Percentiles rank a stretch among this genome's conserved stretches.
Evolutionary conservation across 2,797 vertebrate genomes (phyloP).

Genomic region (Rhinatrema bivittatum): DNA sequence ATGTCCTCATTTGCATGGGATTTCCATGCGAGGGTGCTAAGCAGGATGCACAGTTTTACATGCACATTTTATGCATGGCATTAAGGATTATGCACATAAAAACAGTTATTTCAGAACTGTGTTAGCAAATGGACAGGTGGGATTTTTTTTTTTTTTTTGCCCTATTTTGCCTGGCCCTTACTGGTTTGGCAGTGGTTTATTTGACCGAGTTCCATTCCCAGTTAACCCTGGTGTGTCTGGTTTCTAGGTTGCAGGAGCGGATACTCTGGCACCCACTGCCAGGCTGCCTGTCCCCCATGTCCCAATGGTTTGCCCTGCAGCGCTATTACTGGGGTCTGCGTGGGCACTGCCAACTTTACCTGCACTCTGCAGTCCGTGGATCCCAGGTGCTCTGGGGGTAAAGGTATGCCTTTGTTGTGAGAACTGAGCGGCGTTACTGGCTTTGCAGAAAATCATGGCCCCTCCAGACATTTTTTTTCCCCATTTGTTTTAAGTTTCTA

Average conservation of each 20-base stretch:
- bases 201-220: no score
- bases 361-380: conserved; percentile 2
- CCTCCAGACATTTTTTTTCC: not conserved
- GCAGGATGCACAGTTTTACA: no score
- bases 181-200: no score
- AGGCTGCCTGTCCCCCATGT: not conserved
- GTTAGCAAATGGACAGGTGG: not conserved
- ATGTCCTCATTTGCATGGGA: no score
- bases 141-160: not conserved
- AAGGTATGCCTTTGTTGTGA: conserved; percentile 2
- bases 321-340: conserved; percentile 5
- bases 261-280: conserved; percentile 6
- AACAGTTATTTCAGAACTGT: no score
- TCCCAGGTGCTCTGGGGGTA: not conserved
- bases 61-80: no score
- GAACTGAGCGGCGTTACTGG: not conserved
- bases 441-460: not conserved
- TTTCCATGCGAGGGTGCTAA: no score
- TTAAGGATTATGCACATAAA: no score
- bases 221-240: not conserved
- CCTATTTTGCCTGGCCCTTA: no score
- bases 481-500: not conserved
- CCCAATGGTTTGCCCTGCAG: not conserved
- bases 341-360: not conserved
- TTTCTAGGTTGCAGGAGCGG: conserved; percentile 4